Conservation (phyloP, 2,797 vertebrate genomes). For the Ciconia nigra region DNA sequence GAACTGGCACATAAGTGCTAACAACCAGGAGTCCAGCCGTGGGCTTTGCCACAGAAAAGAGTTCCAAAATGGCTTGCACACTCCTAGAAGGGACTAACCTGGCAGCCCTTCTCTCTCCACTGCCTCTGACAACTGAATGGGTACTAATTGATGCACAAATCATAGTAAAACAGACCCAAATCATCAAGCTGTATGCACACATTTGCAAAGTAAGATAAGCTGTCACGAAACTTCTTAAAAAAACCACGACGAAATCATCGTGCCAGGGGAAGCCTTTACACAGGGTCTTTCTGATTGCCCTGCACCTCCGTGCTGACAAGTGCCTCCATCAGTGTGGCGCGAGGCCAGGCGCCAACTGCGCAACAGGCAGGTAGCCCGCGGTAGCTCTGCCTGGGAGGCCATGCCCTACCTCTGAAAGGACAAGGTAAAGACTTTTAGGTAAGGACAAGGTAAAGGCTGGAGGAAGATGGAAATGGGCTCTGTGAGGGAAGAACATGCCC, state of each 20-base stretch:
- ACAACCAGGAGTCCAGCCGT: neutral
- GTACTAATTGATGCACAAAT: neutral
- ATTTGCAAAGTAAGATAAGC: neutral
- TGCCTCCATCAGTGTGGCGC: fast-evolving
- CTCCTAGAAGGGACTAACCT: neutral
- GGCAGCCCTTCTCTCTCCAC: neutral
- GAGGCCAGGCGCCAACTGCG: fast-evolving
- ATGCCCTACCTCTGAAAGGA: neutral
- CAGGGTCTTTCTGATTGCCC: fast-evolving
- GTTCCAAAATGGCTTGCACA: neutral
- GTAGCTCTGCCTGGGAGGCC: neutral
- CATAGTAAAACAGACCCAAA: neutral
- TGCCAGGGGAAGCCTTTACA: fast-evolving
- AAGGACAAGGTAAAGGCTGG: neutral
- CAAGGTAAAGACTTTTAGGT: neutral
- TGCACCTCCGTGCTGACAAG: neutral
- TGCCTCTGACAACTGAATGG: fast-evolving
- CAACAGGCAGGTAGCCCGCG: fast-evolving
- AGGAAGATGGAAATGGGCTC: neutral
- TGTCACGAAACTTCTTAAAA: neutral
- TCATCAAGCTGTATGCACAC: fast-evolving
- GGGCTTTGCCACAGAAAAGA: neutral
- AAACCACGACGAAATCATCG: neutral
- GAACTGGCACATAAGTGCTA: neutral
- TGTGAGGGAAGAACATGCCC: neutral